Evolutionary conservation across 2,113 vertebrate genomes (phyloP).

Genomic region (Sisor rabdophorus): DNA sequence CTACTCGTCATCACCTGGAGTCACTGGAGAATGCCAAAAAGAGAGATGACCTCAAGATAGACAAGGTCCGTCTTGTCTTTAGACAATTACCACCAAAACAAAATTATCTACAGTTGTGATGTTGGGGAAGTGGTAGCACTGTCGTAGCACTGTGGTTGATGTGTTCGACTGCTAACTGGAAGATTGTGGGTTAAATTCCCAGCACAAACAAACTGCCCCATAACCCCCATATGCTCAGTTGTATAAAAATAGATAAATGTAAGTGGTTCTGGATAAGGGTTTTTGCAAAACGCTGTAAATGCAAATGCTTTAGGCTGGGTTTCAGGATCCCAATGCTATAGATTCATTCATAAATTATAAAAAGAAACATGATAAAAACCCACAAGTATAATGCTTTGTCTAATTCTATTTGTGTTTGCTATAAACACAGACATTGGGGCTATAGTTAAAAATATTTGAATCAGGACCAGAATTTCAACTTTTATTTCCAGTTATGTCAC

Average conservation of each 20-base stretch:
- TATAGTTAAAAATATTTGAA: background rate
- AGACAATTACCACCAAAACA: background rate
- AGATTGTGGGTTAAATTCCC: too few species aligned
- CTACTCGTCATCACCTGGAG: constrained; percentile 83
- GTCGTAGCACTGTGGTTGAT: too few species aligned
- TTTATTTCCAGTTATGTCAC: background rate
- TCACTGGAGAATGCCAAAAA: constrained; percentile 84
- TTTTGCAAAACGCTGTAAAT: too few species aligned
- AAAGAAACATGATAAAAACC: background rate
- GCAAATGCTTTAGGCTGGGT: background rate
- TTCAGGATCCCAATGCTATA: background rate
- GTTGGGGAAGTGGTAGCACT: too few species aligned
- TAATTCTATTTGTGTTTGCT: background rate
- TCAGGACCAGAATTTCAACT: background rate
- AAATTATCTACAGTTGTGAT: background rate
- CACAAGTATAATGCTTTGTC: background rate
- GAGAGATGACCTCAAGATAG: constrained; percentile 84
- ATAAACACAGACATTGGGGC: background rate
- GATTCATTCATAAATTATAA: background rate
- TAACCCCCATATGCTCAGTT: too few species aligned
- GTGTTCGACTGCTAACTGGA: too few species aligned
- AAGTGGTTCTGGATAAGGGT: too few species aligned
- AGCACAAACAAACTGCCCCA: too few species aligned
- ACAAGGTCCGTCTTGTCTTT: constrained; percentile 70
- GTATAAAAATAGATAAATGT: too few species aligned